These are phyloP conservation scores for Druon quercuslanigerum DNA, from an alignment of 1,140 invertebrate species.

Conservation along the genomic window DNA sequence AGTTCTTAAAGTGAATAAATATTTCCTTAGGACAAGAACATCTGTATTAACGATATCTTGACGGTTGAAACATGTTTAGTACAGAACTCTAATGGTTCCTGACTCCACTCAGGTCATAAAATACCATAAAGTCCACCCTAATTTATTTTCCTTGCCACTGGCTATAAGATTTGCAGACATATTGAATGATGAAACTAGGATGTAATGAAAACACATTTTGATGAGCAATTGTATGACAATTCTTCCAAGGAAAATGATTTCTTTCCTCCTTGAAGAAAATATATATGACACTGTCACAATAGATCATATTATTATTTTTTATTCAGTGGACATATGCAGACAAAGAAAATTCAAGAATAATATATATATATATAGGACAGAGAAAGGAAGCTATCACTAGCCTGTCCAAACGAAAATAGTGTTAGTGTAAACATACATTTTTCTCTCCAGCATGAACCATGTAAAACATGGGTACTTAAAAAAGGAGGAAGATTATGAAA, in stretches of 20 bases:
- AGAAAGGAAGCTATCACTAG: neutral
- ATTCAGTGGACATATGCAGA: neutral
- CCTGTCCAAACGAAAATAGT: neutral
- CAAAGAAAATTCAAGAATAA: slow-evolving; percentile 23
- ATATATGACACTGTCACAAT: neutral
- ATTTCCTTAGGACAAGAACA: too few relatives aligned
- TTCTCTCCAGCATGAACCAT: neutral
- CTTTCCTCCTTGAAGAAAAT: neutral
- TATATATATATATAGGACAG: neutral
- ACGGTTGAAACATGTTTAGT: too few relatives aligned
- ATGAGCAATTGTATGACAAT: neutral
- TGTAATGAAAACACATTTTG: too few relatives aligned
- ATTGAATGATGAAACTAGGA: too few relatives aligned
- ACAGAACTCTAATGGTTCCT: too few relatives aligned
- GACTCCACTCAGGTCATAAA: too few relatives aligned
- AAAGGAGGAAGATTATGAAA: neutral
- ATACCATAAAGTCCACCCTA: too few relatives aligned
- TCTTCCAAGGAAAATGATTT: neutral
- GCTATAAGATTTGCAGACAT: too few relatives aligned
- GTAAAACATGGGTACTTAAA: neutral
- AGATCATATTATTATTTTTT: slow-evolving; percentile 11
- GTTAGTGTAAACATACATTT: slow-evolving; percentile 7
- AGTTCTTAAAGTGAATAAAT: too few relatives aligned
- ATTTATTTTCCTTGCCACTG: too few relatives aligned
- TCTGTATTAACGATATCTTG: too few relatives aligned